Evolutionary conservation across 2,888 invertebrate genomes (phyloP).

Genomic region (Tetanocera ferruginea): DNA sequence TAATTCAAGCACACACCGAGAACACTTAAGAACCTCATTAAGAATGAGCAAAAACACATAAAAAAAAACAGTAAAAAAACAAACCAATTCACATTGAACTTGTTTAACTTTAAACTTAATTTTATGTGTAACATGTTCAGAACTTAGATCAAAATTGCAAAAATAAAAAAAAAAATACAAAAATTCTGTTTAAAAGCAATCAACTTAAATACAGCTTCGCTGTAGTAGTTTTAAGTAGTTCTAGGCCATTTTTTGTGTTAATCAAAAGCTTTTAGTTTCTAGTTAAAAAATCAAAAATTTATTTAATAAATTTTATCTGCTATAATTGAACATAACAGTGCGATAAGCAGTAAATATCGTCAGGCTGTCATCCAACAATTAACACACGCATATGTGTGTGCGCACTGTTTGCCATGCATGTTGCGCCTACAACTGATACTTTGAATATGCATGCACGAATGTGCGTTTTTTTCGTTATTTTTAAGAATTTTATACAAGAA

Average conservation of each 20-base stretch:
- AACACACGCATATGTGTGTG: too few species aligned
- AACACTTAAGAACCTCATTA: slow-evolving; percentile 8
- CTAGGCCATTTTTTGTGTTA: neutral
- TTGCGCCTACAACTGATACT: too few species aligned
- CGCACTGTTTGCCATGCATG: too few species aligned
- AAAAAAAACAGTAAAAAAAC: neutral
- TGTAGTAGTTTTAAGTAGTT: neutral
- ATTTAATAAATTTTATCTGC: neutral
- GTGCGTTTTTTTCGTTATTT: too few species aligned
- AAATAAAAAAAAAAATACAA: neutral
- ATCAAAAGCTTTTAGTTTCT: neutral
- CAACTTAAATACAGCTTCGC: neutral
- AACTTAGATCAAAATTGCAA: neutral
- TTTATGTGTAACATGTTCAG: neutral
- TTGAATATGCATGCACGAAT: too few species aligned
- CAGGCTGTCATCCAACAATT: too few species aligned
- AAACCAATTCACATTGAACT: slow-evolving; percentile 30
- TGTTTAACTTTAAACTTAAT: slow-evolving; percentile 12
- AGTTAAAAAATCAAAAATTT: neutral
- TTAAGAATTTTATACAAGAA: too few species aligned
- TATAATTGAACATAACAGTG: neutral
- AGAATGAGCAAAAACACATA: neutral
- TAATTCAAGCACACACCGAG: neutral
- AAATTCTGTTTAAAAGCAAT: neutral
- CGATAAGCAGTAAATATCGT: too few species aligned